Evolutionary conservation across 2,113 vertebrate species (phyloP).

Genomic region (Gobiocypris rarus): DNA sequence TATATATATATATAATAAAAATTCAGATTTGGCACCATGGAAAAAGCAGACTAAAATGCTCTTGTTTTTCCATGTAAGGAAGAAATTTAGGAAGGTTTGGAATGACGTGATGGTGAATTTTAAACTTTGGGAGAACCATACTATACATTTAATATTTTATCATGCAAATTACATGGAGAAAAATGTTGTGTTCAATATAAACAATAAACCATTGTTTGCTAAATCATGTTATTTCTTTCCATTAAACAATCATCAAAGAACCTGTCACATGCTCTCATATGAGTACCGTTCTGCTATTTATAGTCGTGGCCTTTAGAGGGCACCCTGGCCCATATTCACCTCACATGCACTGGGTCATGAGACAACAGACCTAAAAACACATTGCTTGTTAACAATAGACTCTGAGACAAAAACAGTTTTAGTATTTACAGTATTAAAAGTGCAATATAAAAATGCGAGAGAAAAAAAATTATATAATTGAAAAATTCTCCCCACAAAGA

Average conservation of each 20-base stretch:
- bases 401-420: background rate
- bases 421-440: background rate
- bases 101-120: background rate
- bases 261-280: background rate
- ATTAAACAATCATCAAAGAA: background rate
- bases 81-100: too few species aligned
- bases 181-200: background rate
- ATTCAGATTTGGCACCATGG: too few species aligned
- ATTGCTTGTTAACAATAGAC: background rate
- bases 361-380: background rate
- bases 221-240: background rate
- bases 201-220: background rate
- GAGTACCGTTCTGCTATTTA: constrained; percentile 3
- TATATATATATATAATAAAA: too few species aligned
- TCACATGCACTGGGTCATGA: background rate
- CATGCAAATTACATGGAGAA: background rate
- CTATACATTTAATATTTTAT: background rate
- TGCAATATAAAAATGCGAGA: too few species aligned
- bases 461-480: too few species aligned
- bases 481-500: background rate
- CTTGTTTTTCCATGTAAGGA: too few species aligned
- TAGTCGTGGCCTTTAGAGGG: constrained; percentile 26
- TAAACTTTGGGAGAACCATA: background rate
- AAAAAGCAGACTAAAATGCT: too few species aligned
- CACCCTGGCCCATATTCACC: constrained; percentile 25